Conservation (phyloP, 2,888 invertebrate genomes). For the Charanyca ferruginea region DNA sequence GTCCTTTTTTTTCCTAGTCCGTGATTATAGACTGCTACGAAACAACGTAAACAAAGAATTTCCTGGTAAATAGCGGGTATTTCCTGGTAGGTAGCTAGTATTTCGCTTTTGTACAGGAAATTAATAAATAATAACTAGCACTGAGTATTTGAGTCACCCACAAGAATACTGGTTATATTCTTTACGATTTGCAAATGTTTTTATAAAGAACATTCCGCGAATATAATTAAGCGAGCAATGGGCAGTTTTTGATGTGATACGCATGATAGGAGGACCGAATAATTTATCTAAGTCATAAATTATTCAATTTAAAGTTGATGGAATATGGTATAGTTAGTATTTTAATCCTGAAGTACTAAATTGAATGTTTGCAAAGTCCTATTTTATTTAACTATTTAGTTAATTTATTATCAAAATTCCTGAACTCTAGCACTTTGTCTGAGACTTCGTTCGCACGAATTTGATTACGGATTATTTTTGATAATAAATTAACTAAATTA, state of each 20-base stretch:
- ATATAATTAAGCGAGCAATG: not conserved
- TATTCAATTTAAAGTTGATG: not conserved
- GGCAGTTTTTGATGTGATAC: not conserved
- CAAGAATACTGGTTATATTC: no score
- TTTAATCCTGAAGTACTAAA: constrained; percentile 13
- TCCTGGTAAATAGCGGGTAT: constrained; percentile 8
- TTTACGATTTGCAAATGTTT: no score
- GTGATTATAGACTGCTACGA: not conserved
- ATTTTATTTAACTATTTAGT: no score
- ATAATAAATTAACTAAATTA: no score
- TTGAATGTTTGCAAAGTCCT: constrained; percentile 6
- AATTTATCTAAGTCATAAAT: constrained; percentile 5
- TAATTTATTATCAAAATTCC: no score
- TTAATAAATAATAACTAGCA: not conserved
- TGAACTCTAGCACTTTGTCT: no score
- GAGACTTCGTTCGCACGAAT: no score
- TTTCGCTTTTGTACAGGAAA: constrained; percentile 1
- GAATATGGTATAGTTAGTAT: not conserved
- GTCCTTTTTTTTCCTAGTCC: no score
- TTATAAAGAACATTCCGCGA: not conserved
- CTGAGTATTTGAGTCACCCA: no score
- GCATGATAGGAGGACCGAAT: not conserved
- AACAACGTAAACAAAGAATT: constrained; percentile 29
- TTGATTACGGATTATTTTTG: no score
- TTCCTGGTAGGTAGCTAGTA: not conserved